Conservation (phyloP, 2,113 vertebrate genomes). For the Stercorarius parasiticus region DNA sequence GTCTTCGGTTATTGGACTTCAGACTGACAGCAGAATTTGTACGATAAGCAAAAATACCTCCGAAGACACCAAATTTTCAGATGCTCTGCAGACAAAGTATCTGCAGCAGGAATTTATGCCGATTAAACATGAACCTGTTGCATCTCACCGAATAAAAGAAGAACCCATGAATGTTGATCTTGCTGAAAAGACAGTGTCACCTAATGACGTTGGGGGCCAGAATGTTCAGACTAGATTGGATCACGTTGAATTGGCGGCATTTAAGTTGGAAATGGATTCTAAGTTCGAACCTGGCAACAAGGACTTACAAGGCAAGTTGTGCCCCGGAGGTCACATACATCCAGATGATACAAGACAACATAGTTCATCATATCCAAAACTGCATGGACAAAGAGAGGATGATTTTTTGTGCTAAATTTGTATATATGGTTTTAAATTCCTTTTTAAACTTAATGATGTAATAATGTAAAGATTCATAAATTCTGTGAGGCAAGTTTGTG, state of each 20-base stretch:
- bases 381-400: conserved; percentile 82
- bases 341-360: conserved; percentile 81
- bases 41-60: conserved; percentile 61
- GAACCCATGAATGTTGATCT: conserved; percentile 64
- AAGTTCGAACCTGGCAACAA: conserved; percentile 73
- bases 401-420: conserved; percentile 88
- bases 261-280: conserved; percentile 68
- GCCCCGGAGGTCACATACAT: conserved; percentile 71
- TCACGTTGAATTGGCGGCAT: conserved; percentile 67
- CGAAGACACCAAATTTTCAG: conserved; percentile 71
- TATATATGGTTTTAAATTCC: conserved; percentile 82
- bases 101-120: conserved; percentile 65
- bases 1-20: conserved; percentile 69
- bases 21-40: conserved; percentile 61
- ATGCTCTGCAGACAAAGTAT: conserved; percentile 66
- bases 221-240: conserved; percentile 71
- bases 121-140: conserved; percentile 74
- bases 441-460: conserved; percentile 79
- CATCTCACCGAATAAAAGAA: conserved; percentile 67
- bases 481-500: conserved; percentile 73
- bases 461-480: conserved; percentile 81
- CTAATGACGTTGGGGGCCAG: conserved; percentile 64
- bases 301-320: conserved; percentile 79
- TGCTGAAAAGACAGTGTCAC: conserved; percentile 73
- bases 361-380: conserved; percentile 75